These are phyloP conservation scores for Arctopsyche grandis DNA, from an alignment of 1,140 invertebrate species.

Conservation along the genomic window DNA sequence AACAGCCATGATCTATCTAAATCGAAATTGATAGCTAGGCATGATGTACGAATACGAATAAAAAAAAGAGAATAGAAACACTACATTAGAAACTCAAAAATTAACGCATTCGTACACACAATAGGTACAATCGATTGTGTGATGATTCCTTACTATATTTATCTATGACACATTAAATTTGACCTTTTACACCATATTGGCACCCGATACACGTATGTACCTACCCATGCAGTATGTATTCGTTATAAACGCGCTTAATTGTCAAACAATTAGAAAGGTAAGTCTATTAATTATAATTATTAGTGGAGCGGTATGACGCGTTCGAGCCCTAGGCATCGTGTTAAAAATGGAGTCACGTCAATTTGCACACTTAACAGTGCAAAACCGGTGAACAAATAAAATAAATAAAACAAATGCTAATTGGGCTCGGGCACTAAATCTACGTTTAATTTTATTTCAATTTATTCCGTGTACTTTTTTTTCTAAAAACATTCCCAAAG, in stretches of 20 bases:
- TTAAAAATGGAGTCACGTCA: not conserved
- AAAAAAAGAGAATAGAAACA: not conserved
- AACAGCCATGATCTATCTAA: constrained; percentile 32
- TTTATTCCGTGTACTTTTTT: too few species aligned
- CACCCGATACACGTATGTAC: not conserved
- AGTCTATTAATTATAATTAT: constrained; percentile 29
- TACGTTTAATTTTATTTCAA: too few species aligned
- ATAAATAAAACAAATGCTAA: not conserved
- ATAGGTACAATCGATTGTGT: not conserved
- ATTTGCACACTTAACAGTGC: not conserved
- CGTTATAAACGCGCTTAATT: not conserved
- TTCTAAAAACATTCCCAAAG: too few species aligned
- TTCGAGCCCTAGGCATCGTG: not conserved
- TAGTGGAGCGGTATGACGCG: constrained; percentile 2
- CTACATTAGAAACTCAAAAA: constrained; percentile 1
- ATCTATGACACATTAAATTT: not conserved
- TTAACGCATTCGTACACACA: constrained; percentile 6
- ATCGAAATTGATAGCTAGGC: constrained; percentile 28
- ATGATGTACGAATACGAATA: constrained; percentile 5
- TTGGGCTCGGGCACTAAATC: too few species aligned
- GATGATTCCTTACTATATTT: not conserved
- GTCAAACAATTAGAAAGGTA: constrained; percentile 30
- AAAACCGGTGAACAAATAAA: not conserved
- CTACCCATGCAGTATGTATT: not conserved
- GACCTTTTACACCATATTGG: too few species aligned